These are phyloP conservation scores for Phymorhynchus buccinoides DNA, from an alignment of 1,140 invertebrate species.

Conservation along the genomic window DNA sequence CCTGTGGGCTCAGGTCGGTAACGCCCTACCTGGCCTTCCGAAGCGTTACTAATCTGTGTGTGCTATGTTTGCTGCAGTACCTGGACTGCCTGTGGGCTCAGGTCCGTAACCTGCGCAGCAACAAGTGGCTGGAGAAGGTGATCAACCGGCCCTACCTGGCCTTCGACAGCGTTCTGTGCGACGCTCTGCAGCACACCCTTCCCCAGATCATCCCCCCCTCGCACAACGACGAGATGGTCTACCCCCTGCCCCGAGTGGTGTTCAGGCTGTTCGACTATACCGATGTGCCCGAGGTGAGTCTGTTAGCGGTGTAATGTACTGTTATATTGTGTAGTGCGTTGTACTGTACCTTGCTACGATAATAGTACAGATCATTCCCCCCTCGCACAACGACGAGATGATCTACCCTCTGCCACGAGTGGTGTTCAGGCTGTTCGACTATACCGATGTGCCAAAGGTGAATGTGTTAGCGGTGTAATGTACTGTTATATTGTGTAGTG, in stretches of 20 bases:
- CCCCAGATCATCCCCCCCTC: constrained; percentile 90
- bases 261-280: constrained; percentile 95
- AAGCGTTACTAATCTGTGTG: no score
- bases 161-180: constrained; percentile 95
- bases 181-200: constrained; percentile 94
- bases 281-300: constrained; percentile 91
- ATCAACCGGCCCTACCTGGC: constrained; percentile 95
- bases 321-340: no score
- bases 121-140: constrained; percentile 98
- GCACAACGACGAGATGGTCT: constrained; percentile 89
- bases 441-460: constrained; percentile 96
- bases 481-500: no score
- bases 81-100: constrained; percentile 98
- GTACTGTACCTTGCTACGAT: no score
- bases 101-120: constrained; percentile 90
- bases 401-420: constrained; percentile 86
- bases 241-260: constrained; percentile 84
- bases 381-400: constrained; percentile 91
- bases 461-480: no score
- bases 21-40: no score
- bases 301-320: no score
- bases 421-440: constrained; percentile 89
- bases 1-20: constrained; percentile 96
- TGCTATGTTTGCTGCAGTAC: constrained; percentile 77
- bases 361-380: constrained; percentile 86